A percentile compares a stretch with the other conserved stretches of the same genome.
Conservation (phyloP, 2,797 vertebrate genomes). For the Melanotaenia pygmaea region DNA sequence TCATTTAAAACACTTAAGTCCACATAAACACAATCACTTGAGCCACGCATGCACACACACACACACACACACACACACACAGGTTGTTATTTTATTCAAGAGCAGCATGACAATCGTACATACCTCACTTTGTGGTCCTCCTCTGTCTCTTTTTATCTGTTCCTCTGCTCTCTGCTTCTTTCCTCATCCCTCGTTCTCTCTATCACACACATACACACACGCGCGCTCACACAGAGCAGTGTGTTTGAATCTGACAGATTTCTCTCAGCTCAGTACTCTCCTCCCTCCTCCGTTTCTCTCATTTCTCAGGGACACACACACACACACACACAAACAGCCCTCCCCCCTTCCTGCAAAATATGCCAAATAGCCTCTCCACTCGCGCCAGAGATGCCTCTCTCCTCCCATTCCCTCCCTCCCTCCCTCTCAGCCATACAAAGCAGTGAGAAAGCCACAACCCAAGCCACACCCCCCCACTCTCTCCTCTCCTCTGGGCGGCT, state of each 20-base stretch:
- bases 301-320: constrained; percentile 61
- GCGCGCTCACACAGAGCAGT: constrained; percentile 63
- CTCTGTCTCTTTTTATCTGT: constrained; percentile 59
- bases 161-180: constrained; percentile 54
- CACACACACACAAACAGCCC: constrained; percentile 68
- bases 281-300: constrained; percentile 53
- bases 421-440: constrained; percentile 57
- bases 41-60: constrained; percentile 40
- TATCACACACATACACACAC: constrained; percentile 24
- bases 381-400: constrained; percentile 59
- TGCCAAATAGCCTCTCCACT: constrained; percentile 59
- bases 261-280: constrained; percentile 76
- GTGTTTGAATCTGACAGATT: constrained; percentile 86
- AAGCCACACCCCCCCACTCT: constrained; percentile 76
- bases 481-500: constrained; percentile 82
- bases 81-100: constrained; percentile 41
- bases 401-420: constrained; percentile 63
- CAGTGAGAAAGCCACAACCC: constrained; percentile 66
- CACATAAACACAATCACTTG: constrained; percentile 53
- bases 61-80: constrained; percentile 38
- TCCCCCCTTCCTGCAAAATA: constrained; percentile 65
- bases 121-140: constrained; percentile 81
- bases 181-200: constrained; percentile 59
- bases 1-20: constrained; percentile 48
- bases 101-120: constrained; percentile 69